phyloP scores from a whole-genome alignment of 2,797 vertebrate genomes.

The Sphenopsis melanotis region DNA sequence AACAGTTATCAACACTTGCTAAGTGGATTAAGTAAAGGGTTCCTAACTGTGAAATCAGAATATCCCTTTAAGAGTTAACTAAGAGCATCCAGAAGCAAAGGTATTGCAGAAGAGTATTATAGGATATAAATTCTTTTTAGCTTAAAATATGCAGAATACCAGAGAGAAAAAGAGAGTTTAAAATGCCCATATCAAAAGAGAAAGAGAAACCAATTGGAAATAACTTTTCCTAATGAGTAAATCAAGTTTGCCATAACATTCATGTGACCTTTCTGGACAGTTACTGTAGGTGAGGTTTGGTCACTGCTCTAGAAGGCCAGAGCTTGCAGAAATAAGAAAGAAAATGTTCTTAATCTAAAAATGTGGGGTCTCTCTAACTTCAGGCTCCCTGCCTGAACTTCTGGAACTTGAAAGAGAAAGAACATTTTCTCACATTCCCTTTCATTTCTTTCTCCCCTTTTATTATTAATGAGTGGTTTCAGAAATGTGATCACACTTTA shows the following conservation, averaged over 20 bases:
- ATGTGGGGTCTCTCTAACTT: not conserved
- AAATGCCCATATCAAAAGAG: not conserved
- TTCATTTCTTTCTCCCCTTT: constrained; percentile 36
- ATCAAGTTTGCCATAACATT: not conserved
- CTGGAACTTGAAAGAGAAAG: constrained; percentile 26
- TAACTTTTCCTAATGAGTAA: not conserved
- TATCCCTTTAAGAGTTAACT: not conserved
- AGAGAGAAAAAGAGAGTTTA: not conserved
- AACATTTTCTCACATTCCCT: constrained; percentile 29
- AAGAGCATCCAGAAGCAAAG: not conserved
- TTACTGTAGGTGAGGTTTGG: constrained; percentile 26
- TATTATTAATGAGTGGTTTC: constrained; percentile 21
- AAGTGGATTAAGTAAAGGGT: not conserved
- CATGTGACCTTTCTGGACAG: constrained; percentile 19
- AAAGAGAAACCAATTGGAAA: not conserved
- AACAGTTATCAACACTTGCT: not conserved
- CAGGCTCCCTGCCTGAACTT: not conserved
- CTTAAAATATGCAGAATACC: not conserved
- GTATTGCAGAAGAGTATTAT: not conserved
- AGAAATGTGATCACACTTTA: not conserved
- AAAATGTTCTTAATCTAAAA: not conserved
- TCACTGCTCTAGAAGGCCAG: constrained; percentile 40
- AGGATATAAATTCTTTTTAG: not conserved
- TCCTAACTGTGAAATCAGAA: not conserved
- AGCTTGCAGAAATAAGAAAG: constrained; percentile 11